Conservation (phyloP, 2,797 vertebrate species). For the Parauchenoglanis ngamensis region DNA sequence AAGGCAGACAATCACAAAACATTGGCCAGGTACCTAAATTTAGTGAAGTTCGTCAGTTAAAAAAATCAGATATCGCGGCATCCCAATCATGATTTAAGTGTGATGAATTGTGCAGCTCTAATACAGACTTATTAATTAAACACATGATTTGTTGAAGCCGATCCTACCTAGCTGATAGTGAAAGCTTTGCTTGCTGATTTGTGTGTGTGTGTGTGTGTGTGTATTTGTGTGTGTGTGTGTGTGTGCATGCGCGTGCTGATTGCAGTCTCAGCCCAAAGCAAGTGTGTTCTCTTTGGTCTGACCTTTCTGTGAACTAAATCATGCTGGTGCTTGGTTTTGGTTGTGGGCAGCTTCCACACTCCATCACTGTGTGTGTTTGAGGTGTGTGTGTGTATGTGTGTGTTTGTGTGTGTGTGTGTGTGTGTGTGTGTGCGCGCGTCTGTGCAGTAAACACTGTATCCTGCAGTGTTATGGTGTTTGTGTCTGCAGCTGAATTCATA, state of each 20-base stretch:
- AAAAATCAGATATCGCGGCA: background rate
- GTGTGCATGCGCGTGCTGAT: slow-evolving; percentile 55
- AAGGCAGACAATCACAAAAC: background rate
- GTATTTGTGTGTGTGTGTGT: slow-evolving; percentile 47
- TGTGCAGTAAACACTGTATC: slow-evolving; percentile 1
- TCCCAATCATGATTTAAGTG: background rate
- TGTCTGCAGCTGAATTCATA: slow-evolving; percentile 86
- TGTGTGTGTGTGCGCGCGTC: background rate
- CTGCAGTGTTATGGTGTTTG: slow-evolving; percentile 48
- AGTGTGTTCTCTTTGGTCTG: background rate
- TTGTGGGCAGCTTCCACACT: background rate
- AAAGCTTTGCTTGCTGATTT: slow-evolving; percentile 15
- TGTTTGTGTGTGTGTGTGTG: too few species aligned
- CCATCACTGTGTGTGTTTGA: background rate
- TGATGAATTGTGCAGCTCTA: slow-evolving; percentile 13
- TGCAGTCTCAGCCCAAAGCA: slow-evolving; percentile 5
- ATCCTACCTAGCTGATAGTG: slow-evolving; percentile 62
- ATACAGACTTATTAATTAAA: background rate
- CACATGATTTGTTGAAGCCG: background rate
- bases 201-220: slow-evolving; percentile 13
- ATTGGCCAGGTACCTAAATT: background rate
- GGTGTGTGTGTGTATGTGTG: background rate
- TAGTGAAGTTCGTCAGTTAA: background rate
- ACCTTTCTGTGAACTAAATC: background rate
- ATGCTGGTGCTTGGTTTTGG: slow-evolving; percentile 25